These are phyloP conservation scores for Eilema sororculum DNA, from an alignment of 2,888 invertebrate species.

Conservation along the genomic window DNA sequence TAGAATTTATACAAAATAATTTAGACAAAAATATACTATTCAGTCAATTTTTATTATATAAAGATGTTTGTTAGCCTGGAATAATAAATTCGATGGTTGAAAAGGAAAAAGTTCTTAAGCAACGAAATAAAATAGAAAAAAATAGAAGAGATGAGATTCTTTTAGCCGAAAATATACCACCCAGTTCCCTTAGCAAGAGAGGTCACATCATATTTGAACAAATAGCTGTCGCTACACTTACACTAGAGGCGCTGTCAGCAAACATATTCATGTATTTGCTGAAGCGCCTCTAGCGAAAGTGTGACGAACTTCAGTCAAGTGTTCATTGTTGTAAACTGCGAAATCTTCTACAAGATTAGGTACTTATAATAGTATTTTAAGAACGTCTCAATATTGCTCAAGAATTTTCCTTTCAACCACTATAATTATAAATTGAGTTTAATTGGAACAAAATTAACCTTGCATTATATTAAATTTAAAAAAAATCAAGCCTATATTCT, in stretches of 20 bases:
- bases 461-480: background rate
- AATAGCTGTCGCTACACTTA: background rate
- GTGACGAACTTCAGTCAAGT: too few relatives aligned
- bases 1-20: constrained; percentile 38
- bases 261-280: background rate
- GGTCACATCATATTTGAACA: too few relatives aligned
- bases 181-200: too few relatives aligned
- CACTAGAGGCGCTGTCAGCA: background rate
- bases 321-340: too few relatives aligned
- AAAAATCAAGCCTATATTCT: background rate
- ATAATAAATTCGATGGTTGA: constrained; percentile 15
- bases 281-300: too few relatives aligned
- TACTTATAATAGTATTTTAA: background rate
- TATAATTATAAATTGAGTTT: background rate
- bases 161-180: too few relatives aligned
- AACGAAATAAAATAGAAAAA: too few relatives aligned
- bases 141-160: too few relatives aligned
- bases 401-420: background rate
- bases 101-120: background rate
- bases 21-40: constrained; percentile 48
- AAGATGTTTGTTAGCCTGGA: constrained; percentile 24
- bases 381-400: background rate
- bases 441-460: background rate
- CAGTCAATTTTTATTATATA: constrained; percentile 46
- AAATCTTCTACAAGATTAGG: background rate